Evolutionary conservation across 1,140 invertebrate species (phyloP).

Genomic region (Colletes latitarsis): DNA sequence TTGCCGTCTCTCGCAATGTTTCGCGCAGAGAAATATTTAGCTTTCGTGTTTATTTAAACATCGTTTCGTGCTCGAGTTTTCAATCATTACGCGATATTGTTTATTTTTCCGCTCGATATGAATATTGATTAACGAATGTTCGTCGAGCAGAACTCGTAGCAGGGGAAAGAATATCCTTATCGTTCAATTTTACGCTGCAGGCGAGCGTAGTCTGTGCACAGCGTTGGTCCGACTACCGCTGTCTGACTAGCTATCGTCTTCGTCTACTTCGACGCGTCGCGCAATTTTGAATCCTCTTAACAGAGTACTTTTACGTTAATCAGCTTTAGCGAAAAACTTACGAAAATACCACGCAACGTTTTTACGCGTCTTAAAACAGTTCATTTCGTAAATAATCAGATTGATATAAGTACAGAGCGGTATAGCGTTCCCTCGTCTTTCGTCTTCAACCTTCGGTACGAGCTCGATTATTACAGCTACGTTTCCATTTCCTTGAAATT

Average conservation of each 20-base stretch:
- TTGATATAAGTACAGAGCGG: not conserved
- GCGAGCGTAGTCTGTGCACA: not conserved
- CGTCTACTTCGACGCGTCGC: not conserved
- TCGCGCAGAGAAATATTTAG: too few species aligned
- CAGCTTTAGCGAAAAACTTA: not conserved
- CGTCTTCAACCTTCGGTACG: not conserved
- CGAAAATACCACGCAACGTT: not conserved
- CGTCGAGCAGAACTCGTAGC: not conserved
- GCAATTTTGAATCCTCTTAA: constrained; percentile 27
- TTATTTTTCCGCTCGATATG: not conserved
- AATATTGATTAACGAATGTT: not conserved
- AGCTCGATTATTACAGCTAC: not conserved
- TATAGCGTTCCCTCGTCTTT: not conserved
- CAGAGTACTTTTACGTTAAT: not conserved
- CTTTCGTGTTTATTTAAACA: too few species aligned
- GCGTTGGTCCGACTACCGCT: not conserved
- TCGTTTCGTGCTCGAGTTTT: too few species aligned
- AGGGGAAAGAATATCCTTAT: not conserved
- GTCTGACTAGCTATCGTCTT: constrained; percentile 15
- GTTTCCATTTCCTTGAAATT: not conserved
- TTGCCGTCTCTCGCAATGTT: too few species aligned
- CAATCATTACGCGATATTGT: too few species aligned
- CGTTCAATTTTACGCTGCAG: not conserved
- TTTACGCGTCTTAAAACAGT: not conserved
- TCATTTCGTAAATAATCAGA: not conserved